Base-by-base conservation (phyloP, 1,140 invertebrate species). In the Marisa cornuarietis region DNA sequence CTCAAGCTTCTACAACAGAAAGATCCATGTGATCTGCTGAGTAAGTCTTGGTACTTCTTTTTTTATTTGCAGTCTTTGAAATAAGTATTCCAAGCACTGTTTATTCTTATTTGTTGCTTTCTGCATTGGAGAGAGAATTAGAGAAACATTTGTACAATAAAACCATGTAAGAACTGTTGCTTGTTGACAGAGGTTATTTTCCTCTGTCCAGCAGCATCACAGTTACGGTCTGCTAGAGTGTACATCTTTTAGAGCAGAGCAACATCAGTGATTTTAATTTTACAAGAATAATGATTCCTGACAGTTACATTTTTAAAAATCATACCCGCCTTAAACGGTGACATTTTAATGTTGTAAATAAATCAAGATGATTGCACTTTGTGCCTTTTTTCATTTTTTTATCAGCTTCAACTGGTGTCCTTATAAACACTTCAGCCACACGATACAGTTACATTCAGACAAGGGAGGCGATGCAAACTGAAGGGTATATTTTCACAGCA, bases 1-100 rank as follows among this genome's bases (percentile, higher is more conserved):
- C 75, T 87, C 6, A 85, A 83, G 61, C 58, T 72, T 81, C 84
- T 49, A 71, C 76, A 77, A 24, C 63, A 52, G 22, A 13, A 14
- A 8, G 76, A 77, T 63, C 76, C 76, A 6, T 65, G 62, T 26
- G 76, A 77, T 18, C 10, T 76, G 14, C 42, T 76, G 13, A 9
- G 74, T 76, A 22, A 49, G 74, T 66, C 11, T 22, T 14, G 11
- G 13, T 24, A 16, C n/a, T 31, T 68, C n/a, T 2, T n/a, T 68
- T 31, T 14, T 0, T 14, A n/a, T 68, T 18, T 14, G 0, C 65
- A 8, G 13, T 68, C 1, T 68, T n/a, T 68, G 22, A 16, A 24
- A 13, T 68, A n/a, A 11, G 13, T 68, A 13, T n/a, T 16, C 13
- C 1, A 1, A 68, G 11, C 26, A 16, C 11, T 68, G 26, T 7